Conservation (phyloP, 2,888 invertebrate species). For the Holacanthella duospinosa region DNA sequence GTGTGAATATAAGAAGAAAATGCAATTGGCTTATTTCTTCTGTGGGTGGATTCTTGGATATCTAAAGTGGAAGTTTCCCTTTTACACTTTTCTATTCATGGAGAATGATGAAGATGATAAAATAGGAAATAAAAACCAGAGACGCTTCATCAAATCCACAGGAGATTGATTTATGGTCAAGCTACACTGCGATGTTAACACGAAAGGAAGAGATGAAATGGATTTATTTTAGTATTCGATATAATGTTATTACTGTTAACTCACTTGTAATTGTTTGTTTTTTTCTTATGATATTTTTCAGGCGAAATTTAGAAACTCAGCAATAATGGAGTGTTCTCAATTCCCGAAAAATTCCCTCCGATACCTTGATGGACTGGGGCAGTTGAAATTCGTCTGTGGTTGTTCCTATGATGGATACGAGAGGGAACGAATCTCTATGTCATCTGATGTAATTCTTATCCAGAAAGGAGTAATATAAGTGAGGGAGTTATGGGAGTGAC, state of each 20-base stretch:
- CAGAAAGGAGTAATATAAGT: too few species aligned
- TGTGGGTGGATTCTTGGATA: conserved; percentile 1
- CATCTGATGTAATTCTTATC: too few species aligned
- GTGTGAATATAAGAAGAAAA: background rate
- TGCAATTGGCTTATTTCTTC: background rate
- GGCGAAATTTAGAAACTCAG: too few species aligned
- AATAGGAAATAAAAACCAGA: background rate
- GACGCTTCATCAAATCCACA: too few species aligned
- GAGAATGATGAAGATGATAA: background rate
- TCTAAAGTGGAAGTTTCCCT: background rate
- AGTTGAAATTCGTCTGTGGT: background rate
- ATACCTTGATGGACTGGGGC: background rate
- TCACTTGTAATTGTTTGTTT: too few species aligned
- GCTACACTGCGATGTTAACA: too few species aligned
- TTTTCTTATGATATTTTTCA: too few species aligned
- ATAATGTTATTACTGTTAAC: too few species aligned
- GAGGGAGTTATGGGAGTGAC: too few species aligned
- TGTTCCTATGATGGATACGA: background rate
- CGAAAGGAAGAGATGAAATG: too few species aligned
- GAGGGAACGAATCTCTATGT: background rate
- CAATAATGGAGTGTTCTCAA: background rate
- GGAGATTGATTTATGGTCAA: too few species aligned
- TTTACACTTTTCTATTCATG: background rate
- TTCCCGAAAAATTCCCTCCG: background rate
- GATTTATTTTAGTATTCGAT: too few species aligned